These are phyloP conservation scores for Nephrotoma guestfalica DNA, from an alignment of 2,888 invertebrate genomes.

Conservation along the genomic window DNA sequence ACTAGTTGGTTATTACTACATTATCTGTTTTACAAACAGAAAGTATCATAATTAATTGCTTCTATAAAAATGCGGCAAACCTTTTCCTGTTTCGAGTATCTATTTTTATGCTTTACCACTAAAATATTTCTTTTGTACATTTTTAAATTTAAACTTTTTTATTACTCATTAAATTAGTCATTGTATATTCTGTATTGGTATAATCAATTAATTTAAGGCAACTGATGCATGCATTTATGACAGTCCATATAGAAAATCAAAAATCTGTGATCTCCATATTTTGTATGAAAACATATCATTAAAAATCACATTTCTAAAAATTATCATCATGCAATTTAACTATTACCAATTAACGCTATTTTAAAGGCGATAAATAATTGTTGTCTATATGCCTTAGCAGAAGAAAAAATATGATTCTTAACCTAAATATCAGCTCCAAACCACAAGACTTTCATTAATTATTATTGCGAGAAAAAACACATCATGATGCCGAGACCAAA, in stretches of 20 bases:
- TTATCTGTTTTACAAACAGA: not conserved
- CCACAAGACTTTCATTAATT: not conserved
- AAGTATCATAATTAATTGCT: not conserved
- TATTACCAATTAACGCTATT: not conserved
- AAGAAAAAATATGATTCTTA: not conserved
- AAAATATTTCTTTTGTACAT: not conserved
- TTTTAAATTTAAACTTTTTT: not conserved
- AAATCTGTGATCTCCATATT: not conserved
- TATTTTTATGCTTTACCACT: not conserved
- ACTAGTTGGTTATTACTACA: not conserved
- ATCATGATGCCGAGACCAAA: not conserved
- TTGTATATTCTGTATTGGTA: not conserved
- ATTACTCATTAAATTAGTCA: not conserved
- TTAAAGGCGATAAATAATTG: not conserved
- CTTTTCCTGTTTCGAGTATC: not conserved
- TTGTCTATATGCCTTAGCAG: not conserved
- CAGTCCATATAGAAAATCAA: not conserved
- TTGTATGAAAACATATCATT: not conserved
- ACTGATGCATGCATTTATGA: not conserved
- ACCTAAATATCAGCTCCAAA: not conserved
- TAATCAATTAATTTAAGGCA: not conserved
- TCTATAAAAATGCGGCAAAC: not conserved
- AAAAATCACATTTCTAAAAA: not conserved
- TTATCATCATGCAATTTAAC: not conserved
- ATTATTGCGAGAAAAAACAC: not conserved